Conservation (phyloP, 2,888 invertebrate genomes). For the Nowickia ferox region DNA sequence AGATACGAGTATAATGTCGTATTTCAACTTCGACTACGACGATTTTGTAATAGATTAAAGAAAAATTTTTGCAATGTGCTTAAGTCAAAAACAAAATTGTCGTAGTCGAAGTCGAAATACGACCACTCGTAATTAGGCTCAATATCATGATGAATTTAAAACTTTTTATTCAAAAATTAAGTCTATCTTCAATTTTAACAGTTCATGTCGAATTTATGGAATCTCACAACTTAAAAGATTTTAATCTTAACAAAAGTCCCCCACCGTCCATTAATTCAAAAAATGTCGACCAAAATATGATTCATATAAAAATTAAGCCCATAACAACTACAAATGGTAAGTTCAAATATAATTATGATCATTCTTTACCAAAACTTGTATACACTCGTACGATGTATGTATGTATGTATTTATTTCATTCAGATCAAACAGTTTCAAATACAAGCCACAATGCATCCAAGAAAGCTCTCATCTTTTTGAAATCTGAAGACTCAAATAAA, state of each 20-base stretch:
- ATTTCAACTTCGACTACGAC: no score
- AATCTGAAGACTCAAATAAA: no score
- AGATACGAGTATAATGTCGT: no score
- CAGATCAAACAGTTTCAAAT: no score
- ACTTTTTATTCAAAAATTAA: neutral
- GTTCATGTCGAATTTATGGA: conserved; percentile 64
- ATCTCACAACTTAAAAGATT: conserved; percentile 50
- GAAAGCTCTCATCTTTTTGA: no score
- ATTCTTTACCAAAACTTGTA: neutral
- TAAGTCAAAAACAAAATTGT: no score
- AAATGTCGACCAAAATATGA: neutral
- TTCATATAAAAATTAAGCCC: neutral
- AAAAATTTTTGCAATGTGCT: no score
- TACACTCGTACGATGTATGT: no score
- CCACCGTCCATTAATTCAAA: neutral
- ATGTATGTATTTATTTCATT: conserved; percentile 1
- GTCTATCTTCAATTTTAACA: neutral
- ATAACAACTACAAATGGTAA: neutral
- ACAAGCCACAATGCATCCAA: no score
- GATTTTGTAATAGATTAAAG: no score
- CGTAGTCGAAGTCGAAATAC: no score
- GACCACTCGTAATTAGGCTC: no score
- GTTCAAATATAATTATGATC: neutral
- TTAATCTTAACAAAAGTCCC: conserved; percentile 37
- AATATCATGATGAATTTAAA: neutral